Percentiles rank a stretch among this genome's conserved stretches.
These are phyloP conservation scores for Gallinago stenura DNA, from an alignment of 2,797 vertebrate genomes.

Conservation along the genomic window DNA sequence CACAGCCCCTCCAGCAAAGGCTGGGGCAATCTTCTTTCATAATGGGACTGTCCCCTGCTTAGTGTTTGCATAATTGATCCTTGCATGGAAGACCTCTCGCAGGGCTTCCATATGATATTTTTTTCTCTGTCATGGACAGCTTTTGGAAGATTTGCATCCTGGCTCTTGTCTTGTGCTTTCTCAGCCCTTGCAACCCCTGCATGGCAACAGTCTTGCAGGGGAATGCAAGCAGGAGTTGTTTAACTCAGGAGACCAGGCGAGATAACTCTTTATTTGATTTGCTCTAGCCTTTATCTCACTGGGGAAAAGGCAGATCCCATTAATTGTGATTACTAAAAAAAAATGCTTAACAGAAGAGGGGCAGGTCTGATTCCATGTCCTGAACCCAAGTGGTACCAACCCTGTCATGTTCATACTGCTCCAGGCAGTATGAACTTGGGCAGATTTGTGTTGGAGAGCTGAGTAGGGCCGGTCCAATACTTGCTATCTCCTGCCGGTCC, in stretches of 20 bases:
- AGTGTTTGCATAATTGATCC: background rate
- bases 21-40: background rate
- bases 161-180: background rate
- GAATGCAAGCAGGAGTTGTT: background rate
- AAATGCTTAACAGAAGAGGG: background rate
- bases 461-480: background rate
- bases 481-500: background rate
- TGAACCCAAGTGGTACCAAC: background rate
- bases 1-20: background rate
- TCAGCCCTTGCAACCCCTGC: background rate
- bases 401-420: background rate
- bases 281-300: background rate
- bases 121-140: accelerated
- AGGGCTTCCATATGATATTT: background rate
- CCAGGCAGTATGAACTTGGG: background rate
- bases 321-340: background rate
- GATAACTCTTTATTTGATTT: background rate
- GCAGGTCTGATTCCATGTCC: background rate
- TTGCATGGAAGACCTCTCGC: background rate
- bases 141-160: background rate
- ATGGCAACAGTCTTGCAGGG: background rate
- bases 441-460: background rate
- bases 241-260: background rate
- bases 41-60: background rate
- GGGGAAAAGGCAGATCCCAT: background rate